phyloP scores from a whole-genome alignment of 2,113 vertebrate genomes.

The Psammodynastes pulverulentus region DNA sequence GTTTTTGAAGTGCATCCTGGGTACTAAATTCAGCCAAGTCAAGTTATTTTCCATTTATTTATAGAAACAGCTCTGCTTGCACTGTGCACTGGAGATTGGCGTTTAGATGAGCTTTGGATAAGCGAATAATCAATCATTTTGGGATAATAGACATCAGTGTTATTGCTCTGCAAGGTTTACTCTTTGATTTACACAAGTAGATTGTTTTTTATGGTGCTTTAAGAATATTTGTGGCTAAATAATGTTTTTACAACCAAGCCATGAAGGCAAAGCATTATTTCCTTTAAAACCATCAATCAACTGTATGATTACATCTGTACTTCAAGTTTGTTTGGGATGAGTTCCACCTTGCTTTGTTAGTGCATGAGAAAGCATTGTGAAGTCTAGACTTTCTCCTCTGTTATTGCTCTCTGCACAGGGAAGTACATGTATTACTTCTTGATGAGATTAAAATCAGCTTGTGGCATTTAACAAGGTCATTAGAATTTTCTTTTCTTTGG shows the following conservation, averaged over 20 bases:
- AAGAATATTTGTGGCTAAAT: constrained; percentile 61
- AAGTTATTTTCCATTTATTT: constrained; percentile 36
- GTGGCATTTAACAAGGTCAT: constrained; percentile 1
- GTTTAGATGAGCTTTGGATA: constrained; percentile 47
- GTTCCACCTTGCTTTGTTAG: background rate
- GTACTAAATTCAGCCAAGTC: constrained; percentile 15
- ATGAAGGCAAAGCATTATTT: constrained; percentile 54
- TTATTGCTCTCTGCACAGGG: constrained; percentile 17
- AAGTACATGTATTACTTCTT: background rate
- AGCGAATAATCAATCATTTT: constrained; percentile 53
- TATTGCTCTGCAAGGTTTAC: constrained; percentile 61
- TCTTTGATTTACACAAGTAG: constrained; percentile 58
- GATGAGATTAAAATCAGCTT: background rate
- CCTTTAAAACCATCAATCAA: constrained; percentile 45
- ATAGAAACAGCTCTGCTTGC: constrained; percentile 44
- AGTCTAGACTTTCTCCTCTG: background rate
- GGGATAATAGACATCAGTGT: constrained; percentile 54
- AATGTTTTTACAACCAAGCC: constrained; percentile 56
- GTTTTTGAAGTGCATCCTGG: constrained; percentile 9
- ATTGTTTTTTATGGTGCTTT: constrained; percentile 60
- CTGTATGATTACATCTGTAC: constrained; percentile 47
- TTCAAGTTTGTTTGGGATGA: constrained; percentile 31
- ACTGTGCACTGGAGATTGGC: constrained; percentile 5
- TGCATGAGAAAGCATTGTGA: constrained; percentile 16
- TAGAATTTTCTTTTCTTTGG: background rate